Evolutionary conservation across 1,140 invertebrate species (phyloP).

Genomic region (Trypoxylus dichotomus): DNA sequence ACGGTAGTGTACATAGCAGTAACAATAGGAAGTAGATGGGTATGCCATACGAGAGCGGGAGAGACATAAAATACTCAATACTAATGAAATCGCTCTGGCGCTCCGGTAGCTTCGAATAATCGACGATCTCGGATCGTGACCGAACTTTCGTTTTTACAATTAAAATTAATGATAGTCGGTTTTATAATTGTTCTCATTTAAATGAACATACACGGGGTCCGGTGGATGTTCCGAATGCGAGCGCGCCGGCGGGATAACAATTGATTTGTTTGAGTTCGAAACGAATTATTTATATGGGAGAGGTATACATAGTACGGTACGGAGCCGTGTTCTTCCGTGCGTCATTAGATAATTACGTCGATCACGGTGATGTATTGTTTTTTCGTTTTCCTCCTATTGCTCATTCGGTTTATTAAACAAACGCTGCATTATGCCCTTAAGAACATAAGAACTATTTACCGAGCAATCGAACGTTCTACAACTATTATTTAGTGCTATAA

Average conservation of each 20-base stretch:
- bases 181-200: slow-evolving; percentile 30
- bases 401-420: slow-evolving; percentile 20
- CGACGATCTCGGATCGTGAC: slow-evolving; percentile 27
- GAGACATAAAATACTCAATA: slow-evolving; percentile 16
- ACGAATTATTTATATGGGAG: not conserved
- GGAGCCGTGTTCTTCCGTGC: not conserved
- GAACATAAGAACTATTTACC: slow-evolving; percentile 11
- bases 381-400: not conserved
- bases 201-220: slow-evolving; percentile 15
- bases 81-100: slow-evolving; percentile 10
- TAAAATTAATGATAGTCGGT: slow-evolving; percentile 29
- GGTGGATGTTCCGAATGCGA: not conserved
- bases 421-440: slow-evolving; percentile 13
- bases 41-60: not conserved
- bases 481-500: slow-evolving; percentile 21
- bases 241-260: not conserved
- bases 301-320: not conserved
- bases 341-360: slow-evolving; percentile 17
- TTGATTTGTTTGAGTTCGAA: slow-evolving; percentile 25
- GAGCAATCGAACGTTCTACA: slow-evolving; percentile 4
- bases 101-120: slow-evolving; percentile 17
- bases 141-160: slow-evolving; percentile 26
- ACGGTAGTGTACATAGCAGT: not conserved
- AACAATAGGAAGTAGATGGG: not conserved
- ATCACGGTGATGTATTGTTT: not conserved